Conservation (phyloP, 2,113 vertebrate genomes). For the Scomber colias region DNA sequence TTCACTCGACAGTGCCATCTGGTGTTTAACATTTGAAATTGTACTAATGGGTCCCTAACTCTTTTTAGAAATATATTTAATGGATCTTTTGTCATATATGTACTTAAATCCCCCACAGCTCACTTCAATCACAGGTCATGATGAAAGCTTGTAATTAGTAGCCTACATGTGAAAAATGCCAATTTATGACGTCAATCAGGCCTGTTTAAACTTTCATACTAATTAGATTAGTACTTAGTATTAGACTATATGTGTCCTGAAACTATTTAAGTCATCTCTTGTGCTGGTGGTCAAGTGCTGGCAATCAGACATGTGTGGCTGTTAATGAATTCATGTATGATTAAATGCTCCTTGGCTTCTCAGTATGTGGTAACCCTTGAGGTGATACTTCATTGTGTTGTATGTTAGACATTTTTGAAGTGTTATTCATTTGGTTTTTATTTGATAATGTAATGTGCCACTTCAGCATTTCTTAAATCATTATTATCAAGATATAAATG, state of each 20-base stretch:
- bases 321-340: not conserved
- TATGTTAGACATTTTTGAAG: not conserved
- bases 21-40: constrained; percentile 29
- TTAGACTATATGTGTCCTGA: not conserved
- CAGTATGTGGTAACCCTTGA: not conserved
- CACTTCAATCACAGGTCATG: not conserved
- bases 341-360: constrained; percentile 8
- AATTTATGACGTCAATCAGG: not conserved
- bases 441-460: too few relatives aligned
- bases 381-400: not conserved
- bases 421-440: not conserved
- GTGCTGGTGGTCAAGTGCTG: not conserved
- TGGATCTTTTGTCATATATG: too few relatives aligned
- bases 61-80: too few relatives aligned
- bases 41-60: not conserved
- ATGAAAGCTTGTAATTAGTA: constrained; percentile 6
- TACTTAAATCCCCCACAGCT: not conserved
- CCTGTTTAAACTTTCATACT: not conserved
- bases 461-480: too few relatives aligned
- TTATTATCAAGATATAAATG: too few relatives aligned
- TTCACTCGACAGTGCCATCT: constrained; percentile 70
- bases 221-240: not conserved
- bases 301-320: constrained; percentile 48
- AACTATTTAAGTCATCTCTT: not conserved
- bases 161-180: not conserved